phyloP scores from a whole-genome alignment of 1,140 invertebrate genomes.

The Atta texana region DNA sequence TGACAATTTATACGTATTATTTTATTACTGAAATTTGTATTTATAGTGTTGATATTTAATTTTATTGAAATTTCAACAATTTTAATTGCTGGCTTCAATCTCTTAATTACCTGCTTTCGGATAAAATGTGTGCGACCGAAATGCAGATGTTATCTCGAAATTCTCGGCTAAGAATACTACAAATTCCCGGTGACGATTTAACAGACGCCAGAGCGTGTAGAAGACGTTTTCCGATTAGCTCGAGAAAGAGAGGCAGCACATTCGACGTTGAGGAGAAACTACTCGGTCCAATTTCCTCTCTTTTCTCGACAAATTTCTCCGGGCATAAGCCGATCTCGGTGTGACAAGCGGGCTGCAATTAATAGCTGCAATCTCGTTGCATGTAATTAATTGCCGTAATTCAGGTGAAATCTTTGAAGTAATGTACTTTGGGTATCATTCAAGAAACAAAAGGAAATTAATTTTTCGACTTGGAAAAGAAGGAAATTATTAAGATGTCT shows the following conservation, averaged over 20 bases:
- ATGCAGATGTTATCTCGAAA: background rate
- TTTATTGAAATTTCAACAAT: background rate
- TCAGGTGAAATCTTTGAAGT: conserved; percentile 14
- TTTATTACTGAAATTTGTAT: background rate
- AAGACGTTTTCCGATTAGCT: conserved; percentile 42
- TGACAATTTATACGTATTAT: background rate
- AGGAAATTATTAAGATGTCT: conserved; percentile 12
- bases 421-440: conserved; percentile 17
- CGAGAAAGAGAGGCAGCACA: conserved; percentile 19
- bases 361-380: conserved; percentile 66
- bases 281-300: conserved; percentile 56
- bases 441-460: conserved; percentile 14
- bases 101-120: conserved; percentile 41
- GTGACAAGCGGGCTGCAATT: conserved; percentile 65
- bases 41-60: background rate
- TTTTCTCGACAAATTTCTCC: conserved; percentile 50
- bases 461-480: background rate
- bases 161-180: conserved; percentile 4
- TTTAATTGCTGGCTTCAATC: background rate
- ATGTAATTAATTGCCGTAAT: conserved; percentile 65
- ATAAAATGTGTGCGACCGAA: background rate
- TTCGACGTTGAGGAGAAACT: conserved; percentile 27
- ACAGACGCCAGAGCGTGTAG: background rate
- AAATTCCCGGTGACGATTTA: conserved; percentile 32
- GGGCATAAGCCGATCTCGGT: conserved; percentile 26